Evolutionary conservation across 2,888 invertebrate species (phyloP).

Genomic region (Thymelicus lineola): DNA sequence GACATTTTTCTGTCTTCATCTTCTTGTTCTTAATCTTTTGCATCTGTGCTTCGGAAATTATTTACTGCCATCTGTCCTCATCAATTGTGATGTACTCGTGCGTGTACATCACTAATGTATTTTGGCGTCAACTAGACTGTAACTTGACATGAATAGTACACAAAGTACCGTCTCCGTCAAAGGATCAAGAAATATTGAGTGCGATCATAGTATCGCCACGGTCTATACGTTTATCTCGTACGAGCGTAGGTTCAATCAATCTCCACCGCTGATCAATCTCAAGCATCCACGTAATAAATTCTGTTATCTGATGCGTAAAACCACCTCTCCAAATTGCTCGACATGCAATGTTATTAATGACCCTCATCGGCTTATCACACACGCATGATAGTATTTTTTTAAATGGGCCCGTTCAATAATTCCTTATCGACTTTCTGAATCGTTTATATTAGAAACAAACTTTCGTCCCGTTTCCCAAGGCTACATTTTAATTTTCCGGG

Average conservation of each 20-base stretch:
- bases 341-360: slow-evolving; percentile 31
- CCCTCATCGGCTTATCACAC: slow-evolving; percentile 37
- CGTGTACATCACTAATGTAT: no score
- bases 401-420: no score
- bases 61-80: no score
- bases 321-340: slow-evolving; percentile 12
- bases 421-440: no score
- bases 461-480: no score
- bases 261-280: slow-evolving; percentile 12
- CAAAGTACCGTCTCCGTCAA: background rate
- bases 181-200: background rate
- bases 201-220: slow-evolving; percentile 1
- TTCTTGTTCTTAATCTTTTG: no score
- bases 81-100: no score
- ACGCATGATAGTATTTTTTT: background rate
- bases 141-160: background rate
- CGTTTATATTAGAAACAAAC: no score
- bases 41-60: no score
- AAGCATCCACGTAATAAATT: slow-evolving; percentile 10
- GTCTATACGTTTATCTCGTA: slow-evolving; percentile 3
- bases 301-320: slow-evolving; percentile 11
- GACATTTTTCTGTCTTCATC: no score
- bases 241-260: slow-evolving; percentile 7
- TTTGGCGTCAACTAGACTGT: background rate
- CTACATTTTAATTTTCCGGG: no score